Evolutionary conservation across 2,113 vertebrate species (phyloP).

Genomic region (Spea bombifrons): DNA sequence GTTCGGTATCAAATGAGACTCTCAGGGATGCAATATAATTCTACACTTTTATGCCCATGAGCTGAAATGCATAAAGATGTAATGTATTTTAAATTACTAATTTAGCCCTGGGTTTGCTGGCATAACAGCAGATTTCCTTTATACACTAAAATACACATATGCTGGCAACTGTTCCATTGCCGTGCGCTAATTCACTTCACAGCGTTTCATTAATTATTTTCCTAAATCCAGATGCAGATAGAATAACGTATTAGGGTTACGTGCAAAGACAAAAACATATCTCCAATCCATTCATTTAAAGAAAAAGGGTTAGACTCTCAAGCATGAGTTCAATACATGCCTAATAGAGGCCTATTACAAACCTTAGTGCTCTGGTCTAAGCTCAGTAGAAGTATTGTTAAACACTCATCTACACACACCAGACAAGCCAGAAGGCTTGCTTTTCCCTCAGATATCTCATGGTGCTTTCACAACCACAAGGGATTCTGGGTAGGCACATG

Average conservation of each 20-base stretch:
- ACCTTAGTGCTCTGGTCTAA: no score
- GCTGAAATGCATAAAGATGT: conserved; percentile 35
- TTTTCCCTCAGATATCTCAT: no score
- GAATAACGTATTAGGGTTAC: not conserved
- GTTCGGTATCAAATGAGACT: conserved; percentile 24
- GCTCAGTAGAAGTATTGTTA: no score
- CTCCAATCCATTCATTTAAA: no score
- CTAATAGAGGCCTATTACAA: no score
- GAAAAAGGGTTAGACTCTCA: no score
- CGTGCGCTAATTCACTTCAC: conserved; percentile 1
- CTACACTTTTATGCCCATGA: conserved; percentile 36
- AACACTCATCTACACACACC: no score
- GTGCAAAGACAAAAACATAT: not conserved
- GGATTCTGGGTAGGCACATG: no score
- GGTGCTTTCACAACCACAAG: no score
- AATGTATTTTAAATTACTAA: conserved; percentile 42
- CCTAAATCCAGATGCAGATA: conserved; percentile 16
- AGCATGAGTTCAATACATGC: no score
- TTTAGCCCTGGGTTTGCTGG: conserved; percentile 26
- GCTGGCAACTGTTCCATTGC: conserved; percentile 10
- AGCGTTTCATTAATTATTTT: conserved; percentile 27
- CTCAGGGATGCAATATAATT: conserved; percentile 27
- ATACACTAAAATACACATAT: conserved; percentile 32
- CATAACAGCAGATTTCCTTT: conserved; percentile 20
- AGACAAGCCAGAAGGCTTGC: no score